Evolutionary conservation across 2,113 vertebrate species (phyloP).

Genomic region (Chaetorhynchus papuensis): DNA sequence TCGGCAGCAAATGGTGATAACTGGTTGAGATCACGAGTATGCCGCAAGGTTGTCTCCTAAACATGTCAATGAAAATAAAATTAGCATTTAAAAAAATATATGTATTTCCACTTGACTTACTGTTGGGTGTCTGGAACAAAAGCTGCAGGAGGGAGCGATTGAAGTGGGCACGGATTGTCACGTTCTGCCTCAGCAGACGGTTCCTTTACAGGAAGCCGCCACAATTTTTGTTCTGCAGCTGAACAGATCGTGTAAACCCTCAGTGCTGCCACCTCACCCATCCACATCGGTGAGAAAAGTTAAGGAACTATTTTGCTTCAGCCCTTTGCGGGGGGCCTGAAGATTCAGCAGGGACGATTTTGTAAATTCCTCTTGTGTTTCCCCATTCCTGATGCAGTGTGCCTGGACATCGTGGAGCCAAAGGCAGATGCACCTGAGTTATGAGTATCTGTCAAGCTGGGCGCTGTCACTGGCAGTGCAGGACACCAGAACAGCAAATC

Average conservation of each 20-base stretch:
- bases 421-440: not conserved
- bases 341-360: not conserved
- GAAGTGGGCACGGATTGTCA: not conserved
- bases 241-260: not conserved
- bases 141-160: not conserved
- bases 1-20: not conserved
- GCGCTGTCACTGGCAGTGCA: not conserved
- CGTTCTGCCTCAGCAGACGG: not conserved
- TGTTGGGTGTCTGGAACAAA: not conserved
- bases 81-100: not conserved
- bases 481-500: not conserved
- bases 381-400: not conserved
- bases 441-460: not conserved
- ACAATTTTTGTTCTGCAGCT: not conserved
- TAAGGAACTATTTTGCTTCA: not conserved
- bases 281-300: not conserved
- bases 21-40: accelerated
- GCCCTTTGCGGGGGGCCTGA: not conserved
- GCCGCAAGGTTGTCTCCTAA: not conserved
- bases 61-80: not conserved
- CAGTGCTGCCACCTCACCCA: not conserved
- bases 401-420: not conserved
- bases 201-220: conserved; percentile 26
- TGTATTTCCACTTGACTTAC: not conserved
- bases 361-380: not conserved